These are phyloP conservation scores for Strigamia transsilvanica DNA, from an alignment of 2,888 invertebrate genomes.

Conservation along the genomic window DNA sequence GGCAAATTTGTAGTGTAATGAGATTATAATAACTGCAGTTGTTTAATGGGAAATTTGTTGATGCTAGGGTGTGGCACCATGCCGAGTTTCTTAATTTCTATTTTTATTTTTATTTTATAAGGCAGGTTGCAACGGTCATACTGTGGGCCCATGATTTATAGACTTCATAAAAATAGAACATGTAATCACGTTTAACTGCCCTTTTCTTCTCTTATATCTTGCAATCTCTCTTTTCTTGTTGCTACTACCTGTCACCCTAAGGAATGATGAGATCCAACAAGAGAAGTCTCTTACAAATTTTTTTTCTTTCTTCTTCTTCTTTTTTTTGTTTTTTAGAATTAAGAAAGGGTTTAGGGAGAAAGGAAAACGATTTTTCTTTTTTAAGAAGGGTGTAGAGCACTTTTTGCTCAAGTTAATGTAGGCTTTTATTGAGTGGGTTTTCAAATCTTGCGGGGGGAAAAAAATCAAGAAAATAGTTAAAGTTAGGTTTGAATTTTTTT, in stretches of 20 bases:
- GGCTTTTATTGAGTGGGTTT: conserved; percentile 21
- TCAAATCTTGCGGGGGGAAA: background rate
- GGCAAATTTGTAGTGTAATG: too few relatives aligned
- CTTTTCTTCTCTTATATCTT: conserved; percentile 42
- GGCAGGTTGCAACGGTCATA: background rate
- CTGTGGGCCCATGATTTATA: conserved; percentile 1
- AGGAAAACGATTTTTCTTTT: conserved; percentile 5
- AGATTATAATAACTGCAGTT: too few relatives aligned
- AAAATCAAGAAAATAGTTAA: background rate
- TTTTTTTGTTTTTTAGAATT: background rate
- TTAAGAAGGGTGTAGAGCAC: background rate
- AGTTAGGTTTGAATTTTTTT: background rate
- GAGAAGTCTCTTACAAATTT: background rate
- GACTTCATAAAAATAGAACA: conserved; percentile 39
- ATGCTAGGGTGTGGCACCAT: background rate
- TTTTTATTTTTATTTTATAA: background rate
- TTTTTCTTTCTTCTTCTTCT: background rate
- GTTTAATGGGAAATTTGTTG: too few relatives aligned
- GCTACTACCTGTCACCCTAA: conserved; percentile 22
- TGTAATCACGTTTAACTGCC: conserved; percentile 47
- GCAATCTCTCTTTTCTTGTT: conserved; percentile 32
- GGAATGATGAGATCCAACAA: conserved; percentile 28
- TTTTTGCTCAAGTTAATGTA: conserved; percentile 11
- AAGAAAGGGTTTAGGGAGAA: conserved; percentile 29
- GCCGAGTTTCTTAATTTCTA: background rate